phyloP scores from a whole-genome alignment of 2,888 invertebrate species.

The Lepidocyrtoides sp. region DNA sequence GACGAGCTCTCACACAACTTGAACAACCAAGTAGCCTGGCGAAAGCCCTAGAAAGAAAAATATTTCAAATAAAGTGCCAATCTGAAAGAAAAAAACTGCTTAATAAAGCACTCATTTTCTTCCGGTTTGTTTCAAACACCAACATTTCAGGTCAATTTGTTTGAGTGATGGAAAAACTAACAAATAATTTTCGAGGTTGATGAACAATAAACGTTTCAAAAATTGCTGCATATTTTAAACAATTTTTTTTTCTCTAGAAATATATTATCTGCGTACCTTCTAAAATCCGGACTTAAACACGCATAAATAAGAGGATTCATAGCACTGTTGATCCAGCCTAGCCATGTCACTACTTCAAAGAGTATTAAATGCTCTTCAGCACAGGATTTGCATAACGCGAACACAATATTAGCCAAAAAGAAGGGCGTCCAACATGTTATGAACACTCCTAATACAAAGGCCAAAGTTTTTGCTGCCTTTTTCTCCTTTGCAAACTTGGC shows the following conservation, averaged over 20 bases:
- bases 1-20: slow-evolving; percentile 31
- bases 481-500: slow-evolving; percentile 99
- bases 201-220: too few species aligned
- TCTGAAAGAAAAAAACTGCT: too few species aligned
- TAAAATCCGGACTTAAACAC: slow-evolving; percentile 98
- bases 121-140: too few species aligned
- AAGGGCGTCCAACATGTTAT: slow-evolving; percentile 99
- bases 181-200: too few species aligned
- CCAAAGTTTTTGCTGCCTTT: slow-evolving; percentile 98
- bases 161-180: too few species aligned
- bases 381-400: slow-evolving; percentile 95
- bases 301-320: slow-evolving; percentile 99
- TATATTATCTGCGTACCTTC: slow-evolving; percentile 95
- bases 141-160: too few species aligned
- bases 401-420: slow-evolving; percentile 97
- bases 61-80: not conserved
- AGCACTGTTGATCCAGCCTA: slow-evolving; percentile 98
- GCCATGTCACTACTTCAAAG: slow-evolving; percentile 96
- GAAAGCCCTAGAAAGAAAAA: slow-evolving; percentile 54
- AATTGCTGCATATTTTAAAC: too few species aligned
- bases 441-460: slow-evolving; percentile 96
- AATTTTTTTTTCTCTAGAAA: slow-evolving; percentile 98
- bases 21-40: slow-evolving; percentile 58
- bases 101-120: too few species aligned
- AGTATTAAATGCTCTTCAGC: slow-evolving; percentile 96